Percentiles rank a stretch among this genome's conserved stretches.
Conservation (phyloP, 2,797 vertebrate species). For the Cirrhinus mrigala region DNA sequence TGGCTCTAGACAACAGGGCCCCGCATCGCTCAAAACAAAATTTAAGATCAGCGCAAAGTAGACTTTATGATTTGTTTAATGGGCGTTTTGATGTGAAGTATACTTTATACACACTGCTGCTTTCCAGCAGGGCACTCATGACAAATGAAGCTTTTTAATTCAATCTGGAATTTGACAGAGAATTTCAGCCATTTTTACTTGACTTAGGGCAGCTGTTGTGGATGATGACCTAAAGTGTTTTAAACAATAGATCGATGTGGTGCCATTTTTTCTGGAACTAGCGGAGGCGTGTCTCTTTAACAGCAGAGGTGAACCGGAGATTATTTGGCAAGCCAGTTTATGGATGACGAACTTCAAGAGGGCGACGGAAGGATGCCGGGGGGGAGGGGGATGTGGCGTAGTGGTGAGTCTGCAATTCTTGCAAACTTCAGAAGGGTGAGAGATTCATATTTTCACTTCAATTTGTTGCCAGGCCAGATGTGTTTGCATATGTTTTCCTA, state of each 20-base stretch:
- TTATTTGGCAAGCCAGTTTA: conserved; percentile 39
- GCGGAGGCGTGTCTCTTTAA: neutral
- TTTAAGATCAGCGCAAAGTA: conserved; percentile 79
- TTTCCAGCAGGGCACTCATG: conserved; percentile 82
- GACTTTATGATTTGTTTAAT: conserved; percentile 85
- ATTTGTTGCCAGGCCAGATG: conserved; percentile 79
- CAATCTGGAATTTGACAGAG: conserved; percentile 74
- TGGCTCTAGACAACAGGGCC: conserved; percentile 85
- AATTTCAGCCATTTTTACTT: conserved; percentile 56
- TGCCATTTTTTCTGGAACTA: conserved; percentile 31
- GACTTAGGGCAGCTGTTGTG: conserved; percentile 48
- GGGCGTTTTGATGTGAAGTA: conserved; percentile 84
- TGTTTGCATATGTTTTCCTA: conserved; percentile 80
- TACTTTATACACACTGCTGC: conserved; percentile 81
- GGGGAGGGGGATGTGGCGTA: conserved; percentile 35
- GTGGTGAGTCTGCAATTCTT: conserved; percentile 60
- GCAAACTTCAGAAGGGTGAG: conserved; percentile 62
- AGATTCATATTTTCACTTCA: conserved; percentile 72
- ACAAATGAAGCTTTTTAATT: conserved; percentile 81
- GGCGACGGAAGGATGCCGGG: conserved; percentile 25
- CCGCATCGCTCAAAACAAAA: conserved; percentile 80
- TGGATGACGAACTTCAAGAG: conserved; percentile 32
- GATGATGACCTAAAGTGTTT: conserved; percentile 41
- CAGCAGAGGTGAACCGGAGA: neutral
- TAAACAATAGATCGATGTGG: conserved; percentile 49